Conservation (phyloP, 2,113 vertebrate genomes). For the Marmota flaviventris region DNA sequence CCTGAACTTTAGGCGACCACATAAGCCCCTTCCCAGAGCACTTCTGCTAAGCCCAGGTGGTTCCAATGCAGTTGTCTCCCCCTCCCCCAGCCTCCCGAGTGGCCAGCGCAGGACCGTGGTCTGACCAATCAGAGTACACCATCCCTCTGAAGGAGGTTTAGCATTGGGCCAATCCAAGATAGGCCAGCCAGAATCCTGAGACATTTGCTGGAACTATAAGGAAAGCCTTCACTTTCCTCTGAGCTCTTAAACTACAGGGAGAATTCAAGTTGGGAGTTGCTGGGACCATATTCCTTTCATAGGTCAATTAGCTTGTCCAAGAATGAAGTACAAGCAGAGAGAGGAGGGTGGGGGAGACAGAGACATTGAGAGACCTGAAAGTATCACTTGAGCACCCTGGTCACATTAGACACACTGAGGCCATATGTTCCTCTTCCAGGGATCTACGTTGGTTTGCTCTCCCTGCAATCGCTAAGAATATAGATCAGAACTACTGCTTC, state of each 20-base stretch:
- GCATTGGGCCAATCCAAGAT: background rate
- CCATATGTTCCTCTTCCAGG: background rate
- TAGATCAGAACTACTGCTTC: background rate
- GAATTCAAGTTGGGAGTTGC: background rate
- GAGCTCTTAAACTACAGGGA: background rate
- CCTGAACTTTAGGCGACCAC: background rate
- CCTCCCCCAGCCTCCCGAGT: background rate
- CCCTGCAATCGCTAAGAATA: background rate
- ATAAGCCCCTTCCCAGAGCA: background rate
- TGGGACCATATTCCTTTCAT: background rate
- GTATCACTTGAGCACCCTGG: background rate
- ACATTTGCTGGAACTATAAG: background rate
- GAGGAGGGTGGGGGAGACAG: accelerated
- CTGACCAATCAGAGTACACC: background rate
- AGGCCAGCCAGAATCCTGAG: background rate
- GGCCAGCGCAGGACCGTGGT: accelerated
- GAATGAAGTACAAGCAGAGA: background rate
- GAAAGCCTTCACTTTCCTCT: background rate
- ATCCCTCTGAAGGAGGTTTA: background rate
- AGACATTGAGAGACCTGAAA: background rate
- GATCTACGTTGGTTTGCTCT: background rate
- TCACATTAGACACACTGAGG: background rate
- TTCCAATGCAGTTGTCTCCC: background rate
- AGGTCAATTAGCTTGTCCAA: background rate
- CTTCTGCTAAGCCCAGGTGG: no score